phyloP scores from a whole-genome alignment of 1,140 invertebrate genomes.

The Orius laevigatus region DNA sequence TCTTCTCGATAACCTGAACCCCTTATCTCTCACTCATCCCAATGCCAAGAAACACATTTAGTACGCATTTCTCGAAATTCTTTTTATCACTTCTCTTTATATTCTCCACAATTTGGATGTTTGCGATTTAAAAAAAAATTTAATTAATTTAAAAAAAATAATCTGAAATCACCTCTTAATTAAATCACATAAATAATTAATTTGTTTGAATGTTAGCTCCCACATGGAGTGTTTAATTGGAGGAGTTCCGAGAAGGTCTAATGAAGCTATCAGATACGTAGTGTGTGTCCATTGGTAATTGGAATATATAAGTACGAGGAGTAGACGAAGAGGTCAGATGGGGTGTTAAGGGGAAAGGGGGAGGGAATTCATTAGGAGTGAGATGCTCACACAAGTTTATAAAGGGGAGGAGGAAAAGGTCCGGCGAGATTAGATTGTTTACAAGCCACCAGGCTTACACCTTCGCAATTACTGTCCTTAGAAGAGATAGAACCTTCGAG shows the following conservation, averaged over 20 bases:
- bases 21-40: too few species aligned
- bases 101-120: too few species aligned
- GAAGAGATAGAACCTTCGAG: too few species aligned
- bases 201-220: slow-evolving; percentile 9
- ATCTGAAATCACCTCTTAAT: slow-evolving; percentile 8
- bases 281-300: slow-evolving; percentile 7
- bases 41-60: too few species aligned
- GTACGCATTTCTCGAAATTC: too few species aligned
- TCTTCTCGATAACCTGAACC: too few species aligned
- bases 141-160: too few species aligned
- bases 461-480: slow-evolving; percentile 5
- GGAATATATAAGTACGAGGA: slow-evolving; percentile 9
- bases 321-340: not conserved
- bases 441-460: slow-evolving; percentile 9
- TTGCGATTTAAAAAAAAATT: too few species aligned
- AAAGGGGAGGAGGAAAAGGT: not conserved
- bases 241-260: slow-evolving; percentile 4
- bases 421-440: slow-evolving; percentile 1
- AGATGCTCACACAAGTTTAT: too few species aligned
- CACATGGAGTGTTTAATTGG: slow-evolving; percentile 10
- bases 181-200: slow-evolving; percentile 11
- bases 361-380: slow-evolving; percentile 7
- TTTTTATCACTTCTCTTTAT: too few species aligned
- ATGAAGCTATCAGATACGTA: slow-evolving; percentile 9
- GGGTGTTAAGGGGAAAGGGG: not conserved